Evolutionary conservation across 2,113 vertebrate species (phyloP).

Genomic region (Carassius carassius): DNA sequence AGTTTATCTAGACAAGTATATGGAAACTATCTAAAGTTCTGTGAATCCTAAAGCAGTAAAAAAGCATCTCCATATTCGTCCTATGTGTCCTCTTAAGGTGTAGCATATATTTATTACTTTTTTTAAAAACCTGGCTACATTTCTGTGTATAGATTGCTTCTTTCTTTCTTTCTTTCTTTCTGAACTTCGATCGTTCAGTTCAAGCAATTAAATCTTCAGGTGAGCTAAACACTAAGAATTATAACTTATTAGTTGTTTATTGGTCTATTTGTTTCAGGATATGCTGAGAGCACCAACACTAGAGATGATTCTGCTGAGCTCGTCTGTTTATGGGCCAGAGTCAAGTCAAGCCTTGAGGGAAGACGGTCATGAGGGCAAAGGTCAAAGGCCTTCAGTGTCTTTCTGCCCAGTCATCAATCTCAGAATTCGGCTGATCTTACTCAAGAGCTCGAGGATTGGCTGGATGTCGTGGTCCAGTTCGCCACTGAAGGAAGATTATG

Average conservation of each 20-base stretch:
- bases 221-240: background rate
- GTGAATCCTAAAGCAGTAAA: no score
- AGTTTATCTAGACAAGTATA: no score
- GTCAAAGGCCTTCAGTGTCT: constrained; percentile 37
- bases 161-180: no score
- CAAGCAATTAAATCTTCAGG: no score
- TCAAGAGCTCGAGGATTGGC: constrained; percentile 58
- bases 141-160: no score
- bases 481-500: background rate
- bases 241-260: no score
- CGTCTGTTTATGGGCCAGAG: constrained; percentile 4
- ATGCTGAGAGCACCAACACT: constrained; percentile 15
- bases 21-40: no score
- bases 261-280: background rate
- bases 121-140: no score
- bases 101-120: no score
- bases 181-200: no score
- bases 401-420: constrained; percentile 43
- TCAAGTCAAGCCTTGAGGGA: constrained; percentile 22
- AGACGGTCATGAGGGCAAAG: constrained; percentile 35
- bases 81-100: no score
- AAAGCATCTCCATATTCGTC: no score
- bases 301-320: constrained; percentile 40
- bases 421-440: constrained; percentile 31
- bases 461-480: constrained; percentile 7